Base-by-base conservation (phyloP, 2,797 vertebrate species). In the Florisuga fusca region DNA sequence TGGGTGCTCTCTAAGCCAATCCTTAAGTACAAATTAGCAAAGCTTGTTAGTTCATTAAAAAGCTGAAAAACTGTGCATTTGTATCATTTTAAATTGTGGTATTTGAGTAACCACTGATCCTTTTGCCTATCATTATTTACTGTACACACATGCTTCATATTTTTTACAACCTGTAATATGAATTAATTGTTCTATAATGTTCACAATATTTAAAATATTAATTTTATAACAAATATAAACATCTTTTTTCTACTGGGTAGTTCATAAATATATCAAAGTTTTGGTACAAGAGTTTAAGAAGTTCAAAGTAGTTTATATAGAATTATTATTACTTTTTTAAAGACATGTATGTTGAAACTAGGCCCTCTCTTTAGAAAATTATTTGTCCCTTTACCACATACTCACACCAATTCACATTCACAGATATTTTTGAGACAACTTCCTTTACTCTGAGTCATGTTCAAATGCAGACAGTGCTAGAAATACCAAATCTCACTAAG, bases 381-480 rank as follows among this genome's bases (percentile, higher is more conserved):
- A 10, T 3, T 51, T 82, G 2, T 4, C 10, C 1, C 6, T 19
- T 83, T 64, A 9, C 6, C 8, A 66, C 1, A 9, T 12, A 10
- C 3, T 26, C 3, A 58, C 10, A 54, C 4, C 13, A 55, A 12
- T 54, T 69, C 46, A 19, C 14, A 15, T 46, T 64, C 29, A 27
- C 2, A 2, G 15, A 18, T 38, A 38, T 58, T 67, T 80, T 72
- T 31, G 73, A 87, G 25, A 54, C 7, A 41, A 41, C 7, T 31
- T 41, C 4, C 3, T 58, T 87, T 58, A 67, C 9, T 53, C 9
- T 58, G 31, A 72, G 26, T 6, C 12, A 36, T 48, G 16, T 36
- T 51, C 29, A 71, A 86, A 51, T 43, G 15, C 18, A 34, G 23
- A 31, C 11, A 45, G 10, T 27, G 20, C 3, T 68, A 68, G 41